phyloP scores from a whole-genome alignment of 2,888 invertebrate species.

The Eledona agricola region DNA sequence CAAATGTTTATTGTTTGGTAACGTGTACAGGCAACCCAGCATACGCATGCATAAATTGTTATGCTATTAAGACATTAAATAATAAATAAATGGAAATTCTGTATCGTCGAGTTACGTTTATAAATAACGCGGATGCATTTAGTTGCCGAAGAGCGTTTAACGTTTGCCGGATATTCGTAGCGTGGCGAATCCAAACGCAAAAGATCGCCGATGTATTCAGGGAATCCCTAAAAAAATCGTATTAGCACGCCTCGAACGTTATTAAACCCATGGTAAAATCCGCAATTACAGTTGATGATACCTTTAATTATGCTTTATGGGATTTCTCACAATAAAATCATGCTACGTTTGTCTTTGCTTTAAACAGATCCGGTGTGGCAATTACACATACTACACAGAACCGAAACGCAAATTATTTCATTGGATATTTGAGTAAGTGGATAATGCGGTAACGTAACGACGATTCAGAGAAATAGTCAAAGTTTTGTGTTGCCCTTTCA shows the following conservation, averaged over 20 bases:
- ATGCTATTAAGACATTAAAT: too few relatives aligned
- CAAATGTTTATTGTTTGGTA: too few relatives aligned
- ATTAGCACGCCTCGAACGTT: conserved; percentile 10
- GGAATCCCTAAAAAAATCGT: conserved; percentile 28
- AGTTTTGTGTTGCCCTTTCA: conserved; percentile 30
- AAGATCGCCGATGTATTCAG: conserved; percentile 18
- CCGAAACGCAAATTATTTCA: conserved; percentile 27
- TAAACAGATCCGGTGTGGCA: conserved; percentile 31
- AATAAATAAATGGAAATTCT: too few relatives aligned
- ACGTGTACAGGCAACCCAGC: too few relatives aligned
- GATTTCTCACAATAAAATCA: conserved; percentile 32
- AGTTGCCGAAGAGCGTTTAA: too few relatives aligned
- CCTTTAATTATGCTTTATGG: conserved; percentile 33
- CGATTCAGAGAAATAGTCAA: conserved; percentile 26
- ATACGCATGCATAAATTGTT: too few relatives aligned
- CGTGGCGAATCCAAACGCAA: too few relatives aligned
- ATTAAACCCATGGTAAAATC: conserved; percentile 29
- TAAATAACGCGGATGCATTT: too few relatives aligned
- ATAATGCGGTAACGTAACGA: conserved; percentile 24
- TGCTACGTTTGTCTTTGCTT: conserved; percentile 21
- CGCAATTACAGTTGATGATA: conserved; percentile 32
- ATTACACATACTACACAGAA: conserved; percentile 20
- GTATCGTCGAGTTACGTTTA: too few relatives aligned
- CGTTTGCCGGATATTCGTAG: too few relatives aligned
- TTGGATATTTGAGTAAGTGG: conserved; percentile 24